Evolutionary conservation across 2,888 invertebrate genomes (phyloP).

Genomic region (Deladenus siricidicola): DNA sequence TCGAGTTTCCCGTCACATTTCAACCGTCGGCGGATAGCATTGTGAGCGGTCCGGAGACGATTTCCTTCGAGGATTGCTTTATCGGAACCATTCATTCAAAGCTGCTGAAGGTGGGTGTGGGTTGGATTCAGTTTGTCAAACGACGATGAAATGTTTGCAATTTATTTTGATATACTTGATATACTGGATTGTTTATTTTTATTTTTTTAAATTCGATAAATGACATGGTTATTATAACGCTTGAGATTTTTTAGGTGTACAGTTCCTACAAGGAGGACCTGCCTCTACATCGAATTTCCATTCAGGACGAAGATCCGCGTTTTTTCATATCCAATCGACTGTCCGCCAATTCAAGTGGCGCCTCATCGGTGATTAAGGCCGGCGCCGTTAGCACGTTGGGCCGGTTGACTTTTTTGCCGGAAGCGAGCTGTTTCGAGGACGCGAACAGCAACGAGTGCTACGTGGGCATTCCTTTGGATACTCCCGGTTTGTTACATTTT

Average conservation of each 20-base stretch:
- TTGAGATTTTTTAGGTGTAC: constrained; percentile 58
- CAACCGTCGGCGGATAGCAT: constrained; percentile 69
- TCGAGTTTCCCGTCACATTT: constrained; percentile 66
- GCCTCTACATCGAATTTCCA: constrained; percentile 66
- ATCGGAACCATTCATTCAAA: constrained; percentile 72
- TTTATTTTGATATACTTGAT: neutral
- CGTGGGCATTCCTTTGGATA: constrained; percentile 65
- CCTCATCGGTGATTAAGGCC: constrained; percentile 45
- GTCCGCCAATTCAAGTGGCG: too few species aligned
- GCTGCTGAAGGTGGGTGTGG: constrained; percentile 59
- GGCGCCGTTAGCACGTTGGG: constrained; percentile 57
- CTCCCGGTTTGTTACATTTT: constrained; percentile 59
- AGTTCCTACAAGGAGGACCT: constrained; percentile 58
- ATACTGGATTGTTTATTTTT: neutral
- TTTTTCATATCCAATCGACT: constrained; percentile 56
- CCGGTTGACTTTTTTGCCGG: constrained; percentile 66
- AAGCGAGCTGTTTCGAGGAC: constrained; percentile 61
- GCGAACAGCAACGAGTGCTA: constrained; percentile 59
- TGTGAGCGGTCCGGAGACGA: constrained; percentile 64
- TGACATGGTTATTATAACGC: constrained; percentile 55
- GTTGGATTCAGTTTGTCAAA: too few species aligned
- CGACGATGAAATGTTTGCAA: too few species aligned
- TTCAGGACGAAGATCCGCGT: constrained; percentile 63
- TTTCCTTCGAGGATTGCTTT: constrained; percentile 71
- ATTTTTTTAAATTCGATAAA: constrained; percentile 13